Evolutionary conservation across 2,888 invertebrate species (phyloP).

Genomic region (Holacanthella duospinosa): DNA sequence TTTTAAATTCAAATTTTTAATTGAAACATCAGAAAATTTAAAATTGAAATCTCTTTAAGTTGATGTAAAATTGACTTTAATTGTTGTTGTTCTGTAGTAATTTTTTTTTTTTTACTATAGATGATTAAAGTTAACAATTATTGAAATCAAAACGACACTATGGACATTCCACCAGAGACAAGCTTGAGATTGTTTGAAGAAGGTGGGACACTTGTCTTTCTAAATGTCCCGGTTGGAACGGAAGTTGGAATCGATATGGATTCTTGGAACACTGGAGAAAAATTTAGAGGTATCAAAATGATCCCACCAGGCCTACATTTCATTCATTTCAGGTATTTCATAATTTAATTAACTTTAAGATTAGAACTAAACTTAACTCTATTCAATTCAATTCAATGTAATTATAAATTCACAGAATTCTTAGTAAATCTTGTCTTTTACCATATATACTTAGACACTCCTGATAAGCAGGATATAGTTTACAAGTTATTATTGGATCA

Average conservation of each 20-base stretch:
- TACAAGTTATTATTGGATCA: no score
- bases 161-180: constrained; percentile 60
- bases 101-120: not conserved
- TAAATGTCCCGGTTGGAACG: constrained; percentile 78
- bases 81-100: no score
- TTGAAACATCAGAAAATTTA: no score
- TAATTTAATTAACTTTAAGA: not conserved
- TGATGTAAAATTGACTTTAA: no score
- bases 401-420: no score
- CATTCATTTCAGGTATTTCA: constrained; percentile 68
- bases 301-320: constrained; percentile 94
- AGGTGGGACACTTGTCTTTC: constrained; percentile 71
- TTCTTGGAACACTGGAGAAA: constrained; percentile 78
- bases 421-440: no score
- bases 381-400: not conserved
- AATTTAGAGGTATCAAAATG: constrained; percentile 95
- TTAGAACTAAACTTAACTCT: not conserved
- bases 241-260: constrained; percentile 95
- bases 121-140: not conserved
- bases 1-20: no score
- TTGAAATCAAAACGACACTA: not conserved
- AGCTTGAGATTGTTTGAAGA: constrained; percentile 65
- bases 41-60: no score
- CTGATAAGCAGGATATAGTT: no score
- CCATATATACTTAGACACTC: no score